Conservation (phyloP, 2,113 vertebrate species). For the Serilophus lunatus region DNA sequence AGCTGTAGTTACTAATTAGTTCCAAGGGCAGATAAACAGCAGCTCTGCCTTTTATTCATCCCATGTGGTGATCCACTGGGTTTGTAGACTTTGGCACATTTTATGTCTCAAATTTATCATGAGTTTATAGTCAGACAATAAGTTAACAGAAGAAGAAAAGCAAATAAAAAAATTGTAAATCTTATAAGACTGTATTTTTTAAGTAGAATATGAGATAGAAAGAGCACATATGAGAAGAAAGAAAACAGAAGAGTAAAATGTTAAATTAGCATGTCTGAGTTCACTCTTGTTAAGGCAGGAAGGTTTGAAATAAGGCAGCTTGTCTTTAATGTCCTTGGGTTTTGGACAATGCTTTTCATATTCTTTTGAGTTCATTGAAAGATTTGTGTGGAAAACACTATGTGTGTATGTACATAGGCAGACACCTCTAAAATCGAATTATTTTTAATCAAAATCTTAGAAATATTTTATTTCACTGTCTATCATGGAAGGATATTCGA, state of each 20-base stretch:
- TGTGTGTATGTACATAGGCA: background rate
- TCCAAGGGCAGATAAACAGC: slow-evolving; percentile 46
- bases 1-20: slow-evolving; percentile 43
- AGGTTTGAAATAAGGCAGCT: background rate
- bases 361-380: background rate
- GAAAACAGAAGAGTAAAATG: background rate
- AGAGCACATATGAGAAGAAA: background rate
- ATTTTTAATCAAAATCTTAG: background rate
- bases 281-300: background rate
- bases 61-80: slow-evolving; percentile 1
- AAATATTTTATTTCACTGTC: background rate
- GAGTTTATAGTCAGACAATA: slow-evolving; percentile 27
- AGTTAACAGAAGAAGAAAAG: background rate
- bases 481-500: background rate
- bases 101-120: slow-evolving; percentile 48
- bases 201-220: background rate
- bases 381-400: background rate
- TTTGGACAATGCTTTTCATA: background rate
- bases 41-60: slow-evolving; percentile 39
- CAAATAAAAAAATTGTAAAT: background rate
- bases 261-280: background rate
- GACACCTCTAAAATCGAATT: background rate
- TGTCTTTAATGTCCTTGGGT: background rate
- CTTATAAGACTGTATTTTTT: background rate
- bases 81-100: slow-evolving; percentile 40